Percentiles rank a stretch among this genome's conserved stretches.
Conservation (phyloP, 1,140 invertebrate genomes). For the Battus philenor region DNA sequence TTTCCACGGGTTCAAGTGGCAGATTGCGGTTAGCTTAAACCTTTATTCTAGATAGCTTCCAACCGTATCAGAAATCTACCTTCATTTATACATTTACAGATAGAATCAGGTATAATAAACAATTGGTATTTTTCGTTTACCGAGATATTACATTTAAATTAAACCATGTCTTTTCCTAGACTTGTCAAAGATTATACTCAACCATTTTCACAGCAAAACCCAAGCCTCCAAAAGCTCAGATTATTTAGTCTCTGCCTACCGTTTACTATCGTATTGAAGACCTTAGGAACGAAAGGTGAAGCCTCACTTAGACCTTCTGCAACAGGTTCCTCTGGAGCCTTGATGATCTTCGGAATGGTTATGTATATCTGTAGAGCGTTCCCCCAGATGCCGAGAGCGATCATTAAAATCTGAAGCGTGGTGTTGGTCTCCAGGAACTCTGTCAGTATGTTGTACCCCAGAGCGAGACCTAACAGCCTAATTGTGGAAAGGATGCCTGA, state of each 20-base stretch:
- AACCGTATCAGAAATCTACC: too few relatives aligned
- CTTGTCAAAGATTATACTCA: too few relatives aligned
- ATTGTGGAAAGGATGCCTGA: constrained; percentile 21
- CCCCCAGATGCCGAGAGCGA: constrained; percentile 8
- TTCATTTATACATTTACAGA: too few relatives aligned
- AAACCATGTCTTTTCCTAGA: too few relatives aligned
- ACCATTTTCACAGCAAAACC: too few relatives aligned
- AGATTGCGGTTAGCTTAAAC: too few relatives aligned
- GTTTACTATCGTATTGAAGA: background rate
- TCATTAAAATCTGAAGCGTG: constrained; percentile 1
- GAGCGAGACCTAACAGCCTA: constrained; percentile 16
- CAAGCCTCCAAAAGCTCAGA: background rate
- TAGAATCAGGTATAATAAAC: too few relatives aligned
- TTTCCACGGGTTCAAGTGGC: too few relatives aligned
- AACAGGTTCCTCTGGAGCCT: background rate
- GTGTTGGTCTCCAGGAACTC: constrained; percentile 9
- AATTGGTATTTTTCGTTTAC: too few relatives aligned
- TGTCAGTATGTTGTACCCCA: constrained; percentile 19
- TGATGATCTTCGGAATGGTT: constrained; percentile 7
- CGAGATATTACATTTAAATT: too few relatives aligned
- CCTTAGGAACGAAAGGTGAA: constrained; percentile 13
- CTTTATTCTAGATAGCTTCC: too few relatives aligned
- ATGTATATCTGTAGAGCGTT: constrained; percentile 21
- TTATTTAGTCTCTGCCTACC: constrained; percentile 9
- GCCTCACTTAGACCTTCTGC: constrained; percentile 23